Evolutionary conservation across 2,113 vertebrate genomes (phyloP).

Genomic region (Leptosomus discolor): DNA sequence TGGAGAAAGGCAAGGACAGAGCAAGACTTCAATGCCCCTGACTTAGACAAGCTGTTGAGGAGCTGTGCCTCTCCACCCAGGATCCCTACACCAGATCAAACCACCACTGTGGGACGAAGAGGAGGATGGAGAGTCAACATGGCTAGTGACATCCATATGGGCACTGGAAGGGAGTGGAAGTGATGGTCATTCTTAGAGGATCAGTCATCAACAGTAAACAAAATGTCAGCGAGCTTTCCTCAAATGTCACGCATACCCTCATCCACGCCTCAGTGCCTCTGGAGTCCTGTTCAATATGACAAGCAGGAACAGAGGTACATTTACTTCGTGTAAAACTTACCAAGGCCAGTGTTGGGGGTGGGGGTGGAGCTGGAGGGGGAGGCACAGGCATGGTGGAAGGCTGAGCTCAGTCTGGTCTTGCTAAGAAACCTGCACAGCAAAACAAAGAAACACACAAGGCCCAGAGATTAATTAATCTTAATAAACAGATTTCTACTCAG

Average conservation of each 20-base stretch:
- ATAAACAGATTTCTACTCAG: not conserved
- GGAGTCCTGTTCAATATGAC: not conserved
- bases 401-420: slow-evolving; percentile 50
- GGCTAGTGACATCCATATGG: not conserved
- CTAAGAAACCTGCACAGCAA: slow-evolving; percentile 65
- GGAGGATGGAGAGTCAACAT: not conserved
- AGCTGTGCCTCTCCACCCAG: not conserved
- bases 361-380: slow-evolving; percentile 84
- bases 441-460: not conserved
- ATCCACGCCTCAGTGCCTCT: not conserved
- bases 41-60: not conserved
- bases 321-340: slow-evolving; percentile 72
- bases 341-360: slow-evolving; percentile 83
- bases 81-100: not conserved
- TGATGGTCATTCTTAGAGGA: not conserved
- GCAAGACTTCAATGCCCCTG: not conserved
- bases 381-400: slow-evolving; percentile 87
- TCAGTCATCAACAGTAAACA: not conserved
- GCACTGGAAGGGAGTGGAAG: not conserved
- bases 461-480: not conserved
- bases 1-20: not conserved
- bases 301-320: not conserved
- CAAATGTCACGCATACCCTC: not conserved
- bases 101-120: not conserved
- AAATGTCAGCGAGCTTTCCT: not conserved